phyloP scores from a whole-genome alignment of 2,113 vertebrate species.

The Pelecanoides urinatrix region DNA sequence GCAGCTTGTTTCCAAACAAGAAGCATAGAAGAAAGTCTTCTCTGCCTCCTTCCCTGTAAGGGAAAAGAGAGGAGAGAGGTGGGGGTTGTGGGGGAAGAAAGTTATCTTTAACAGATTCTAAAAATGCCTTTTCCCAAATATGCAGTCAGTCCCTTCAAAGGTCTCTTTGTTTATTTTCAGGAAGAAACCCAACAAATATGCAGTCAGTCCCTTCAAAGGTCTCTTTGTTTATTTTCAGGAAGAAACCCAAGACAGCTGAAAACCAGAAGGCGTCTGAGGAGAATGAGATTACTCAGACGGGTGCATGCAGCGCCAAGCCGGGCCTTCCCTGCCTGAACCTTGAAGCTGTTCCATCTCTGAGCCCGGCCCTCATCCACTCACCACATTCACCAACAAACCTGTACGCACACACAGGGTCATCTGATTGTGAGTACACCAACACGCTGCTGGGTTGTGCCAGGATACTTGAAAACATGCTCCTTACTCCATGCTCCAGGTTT shows the following conservation, averaged over 20 bases:
- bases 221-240: conserved; percentile 85
- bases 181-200: conserved; percentile 84
- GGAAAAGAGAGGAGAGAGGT: conserved; percentile 10
- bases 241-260: conserved; percentile 87
- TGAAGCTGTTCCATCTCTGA: conserved; percentile 84
- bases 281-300: conserved; percentile 95
- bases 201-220: conserved; percentile 81
- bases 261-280: conserved; percentile 92
- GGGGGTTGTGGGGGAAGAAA: conserved; percentile 48
- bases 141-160: conserved; percentile 80
- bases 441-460: background rate
- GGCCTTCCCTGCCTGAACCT: conserved; percentile 92
- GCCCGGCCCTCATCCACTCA: conserved; percentile 83
- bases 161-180: conserved; percentile 84
- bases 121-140: conserved; percentile 84
- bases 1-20: conserved; percentile 78
- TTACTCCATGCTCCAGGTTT: background rate
- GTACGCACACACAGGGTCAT: conserved; percentile 89
- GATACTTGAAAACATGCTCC: background rate
- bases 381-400: conserved; percentile 90
- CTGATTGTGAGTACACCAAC: conserved; percentile 91
- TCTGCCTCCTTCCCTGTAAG: conserved; percentile 59
- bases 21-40: conserved; percentile 71
- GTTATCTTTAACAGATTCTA: conserved; percentile 86
- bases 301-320: conserved; percentile 86